phyloP scores from a whole-genome alignment of 2,888 invertebrate genomes.

The Schizotus pectinicornis region DNA sequence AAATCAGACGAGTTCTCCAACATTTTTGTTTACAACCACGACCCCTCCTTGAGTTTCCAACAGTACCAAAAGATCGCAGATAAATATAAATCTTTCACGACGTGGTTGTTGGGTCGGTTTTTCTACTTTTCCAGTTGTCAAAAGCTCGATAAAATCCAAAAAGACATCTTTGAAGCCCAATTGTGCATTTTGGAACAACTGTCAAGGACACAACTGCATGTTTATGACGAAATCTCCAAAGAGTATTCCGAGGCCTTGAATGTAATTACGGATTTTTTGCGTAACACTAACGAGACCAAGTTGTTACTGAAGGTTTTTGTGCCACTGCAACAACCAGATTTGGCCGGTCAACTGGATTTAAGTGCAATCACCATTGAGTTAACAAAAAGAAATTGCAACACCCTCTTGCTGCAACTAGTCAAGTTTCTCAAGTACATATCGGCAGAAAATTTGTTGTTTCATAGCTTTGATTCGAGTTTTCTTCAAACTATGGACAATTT shows the following conservation, averaged over 20 bases:
- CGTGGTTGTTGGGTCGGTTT: conserved; percentile 71
- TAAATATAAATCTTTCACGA: conserved; percentile 63
- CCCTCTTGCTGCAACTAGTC: conserved; percentile 6
- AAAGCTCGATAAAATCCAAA: conserved; percentile 62
- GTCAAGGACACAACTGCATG: conserved; percentile 60
- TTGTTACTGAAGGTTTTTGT: conserved; percentile 58
- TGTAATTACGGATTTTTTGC: conserved; percentile 57
- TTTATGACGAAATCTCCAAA: conserved; percentile 59
- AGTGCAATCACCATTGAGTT: conserved; percentile 47
- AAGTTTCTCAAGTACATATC: conserved; percentile 46
- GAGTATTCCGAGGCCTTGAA: conserved; percentile 61
- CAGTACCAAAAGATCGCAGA: conserved; percentile 57
- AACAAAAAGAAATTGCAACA: conserved; percentile 31
- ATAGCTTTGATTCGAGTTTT: conserved; percentile 38
- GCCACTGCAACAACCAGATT: conserved; percentile 52
- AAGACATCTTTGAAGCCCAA: conserved; percentile 63
- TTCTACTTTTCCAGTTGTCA: conserved; percentile 68
- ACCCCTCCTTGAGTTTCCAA: conserved; percentile 58
- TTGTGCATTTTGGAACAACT: conserved; percentile 63
- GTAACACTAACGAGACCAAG: conserved; percentile 34
- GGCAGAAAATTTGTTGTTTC: conserved; percentile 39
- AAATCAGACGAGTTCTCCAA: conserved; percentile 65
- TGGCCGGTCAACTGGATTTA: conserved; percentile 47
- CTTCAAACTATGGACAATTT: conserved; percentile 40
- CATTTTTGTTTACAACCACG: conserved; percentile 62